phyloP scores from a whole-genome alignment of 2,113 vertebrate species.

The Laterallus jamaicensis region DNA sequence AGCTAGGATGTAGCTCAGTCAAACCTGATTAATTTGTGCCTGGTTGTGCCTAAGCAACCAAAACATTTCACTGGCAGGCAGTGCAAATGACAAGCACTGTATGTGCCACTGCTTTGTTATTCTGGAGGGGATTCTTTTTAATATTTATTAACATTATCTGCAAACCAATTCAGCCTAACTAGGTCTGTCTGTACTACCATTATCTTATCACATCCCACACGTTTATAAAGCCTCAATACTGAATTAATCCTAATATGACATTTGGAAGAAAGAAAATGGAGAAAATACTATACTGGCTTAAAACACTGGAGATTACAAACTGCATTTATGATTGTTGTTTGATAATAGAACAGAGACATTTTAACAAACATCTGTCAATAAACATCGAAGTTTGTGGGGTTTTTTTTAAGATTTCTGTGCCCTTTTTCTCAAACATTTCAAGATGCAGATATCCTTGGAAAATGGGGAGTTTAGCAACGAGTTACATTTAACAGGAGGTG shows the following conservation, averaged over 20 bases:
- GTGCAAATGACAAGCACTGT: neutral
- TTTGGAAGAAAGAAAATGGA: constrained; percentile 3
- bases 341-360: neutral
- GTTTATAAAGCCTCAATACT: neutral
- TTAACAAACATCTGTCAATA: constrained; percentile 24
- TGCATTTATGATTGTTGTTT: neutral
- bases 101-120: neutral
- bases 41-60: constrained; percentile 28
- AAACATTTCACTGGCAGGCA: constrained; percentile 2
- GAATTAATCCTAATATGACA: neutral
- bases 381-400: neutral
- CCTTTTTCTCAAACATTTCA: neutral
- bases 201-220: constrained; percentile 28
- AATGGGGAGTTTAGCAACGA: neutral
- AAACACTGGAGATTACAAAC: neutral
- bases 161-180: neutral
- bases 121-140: constrained; percentile 38
- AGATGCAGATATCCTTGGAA: neutral
- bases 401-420: neutral
- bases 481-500: neutral
- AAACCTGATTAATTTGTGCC: constrained; percentile 47
- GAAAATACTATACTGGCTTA: neutral
- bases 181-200: constrained; percentile 11
- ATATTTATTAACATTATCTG: constrained; percentile 47
- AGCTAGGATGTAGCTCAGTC: constrained; percentile 11